Evolutionary conservation across 2,113 vertebrate genomes (phyloP).

Genomic region (Eurystomus gularis): DNA sequence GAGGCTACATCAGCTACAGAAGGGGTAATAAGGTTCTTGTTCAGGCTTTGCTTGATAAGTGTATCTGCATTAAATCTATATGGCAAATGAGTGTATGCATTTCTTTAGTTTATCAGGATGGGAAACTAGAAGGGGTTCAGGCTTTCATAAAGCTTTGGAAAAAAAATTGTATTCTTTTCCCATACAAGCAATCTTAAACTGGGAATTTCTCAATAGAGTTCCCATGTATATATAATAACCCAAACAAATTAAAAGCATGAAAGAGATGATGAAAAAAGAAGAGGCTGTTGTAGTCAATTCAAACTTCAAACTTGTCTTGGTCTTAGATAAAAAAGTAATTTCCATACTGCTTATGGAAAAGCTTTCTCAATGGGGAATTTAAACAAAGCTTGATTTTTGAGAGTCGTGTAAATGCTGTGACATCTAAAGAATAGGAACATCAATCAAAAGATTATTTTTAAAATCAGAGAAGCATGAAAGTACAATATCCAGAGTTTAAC

Average conservation of each 20-base stretch:
- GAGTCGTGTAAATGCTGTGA: background rate
- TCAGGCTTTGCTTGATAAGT: background rate
- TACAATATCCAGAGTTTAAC: background rate
- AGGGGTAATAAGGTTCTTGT: background rate
- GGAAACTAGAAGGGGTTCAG: background rate
- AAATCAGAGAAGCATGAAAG: background rate
- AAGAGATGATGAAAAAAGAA: background rate
- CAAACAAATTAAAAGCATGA: background rate
- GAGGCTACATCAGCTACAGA: background rate
- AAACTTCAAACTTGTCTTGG: background rate
- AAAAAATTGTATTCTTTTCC: background rate
- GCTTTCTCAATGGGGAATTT: background rate
- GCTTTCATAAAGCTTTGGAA: background rate
- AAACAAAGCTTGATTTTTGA: background rate
- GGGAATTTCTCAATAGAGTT: background rate
- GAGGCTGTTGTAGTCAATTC: background rate
- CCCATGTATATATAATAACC: background rate
- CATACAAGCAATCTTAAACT: background rate
- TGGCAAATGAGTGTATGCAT: background rate
- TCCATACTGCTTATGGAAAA: background rate
- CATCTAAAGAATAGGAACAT: background rate
- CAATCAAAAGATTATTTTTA: constrained; percentile 10
- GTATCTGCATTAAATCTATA: background rate
- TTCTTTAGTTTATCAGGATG: background rate
- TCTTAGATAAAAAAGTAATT: background rate